Evolutionary conservation across 2,797 vertebrate genomes (phyloP).

Genomic region (Silurus lanzhouensis): DNA sequence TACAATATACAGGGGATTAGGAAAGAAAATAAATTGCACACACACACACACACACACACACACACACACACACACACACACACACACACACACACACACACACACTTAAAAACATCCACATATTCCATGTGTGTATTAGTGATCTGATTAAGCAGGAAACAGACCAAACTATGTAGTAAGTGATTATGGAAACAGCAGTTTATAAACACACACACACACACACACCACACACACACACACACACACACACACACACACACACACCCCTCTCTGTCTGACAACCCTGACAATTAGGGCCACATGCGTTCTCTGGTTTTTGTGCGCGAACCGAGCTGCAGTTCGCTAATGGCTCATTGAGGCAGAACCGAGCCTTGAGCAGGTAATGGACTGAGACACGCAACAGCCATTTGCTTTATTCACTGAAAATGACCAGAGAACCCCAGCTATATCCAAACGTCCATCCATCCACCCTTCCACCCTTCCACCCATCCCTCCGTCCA

Average conservation of each 20-base stretch:
- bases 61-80: not conserved
- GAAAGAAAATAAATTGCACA: not conserved
- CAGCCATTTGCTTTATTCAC: conserved; percentile 63
- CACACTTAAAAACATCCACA: not conserved
- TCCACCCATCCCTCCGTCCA: conserved; percentile 29
- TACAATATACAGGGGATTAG: not conserved
- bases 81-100: not conserved
- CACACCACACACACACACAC: not conserved
- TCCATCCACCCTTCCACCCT: conserved; percentile 22
- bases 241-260: conserved; percentile 27
- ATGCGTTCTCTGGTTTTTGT: conserved; percentile 44
- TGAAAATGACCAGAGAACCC: conserved; percentile 63
- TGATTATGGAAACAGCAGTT: not conserved
- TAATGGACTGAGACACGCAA: conserved; percentile 55
- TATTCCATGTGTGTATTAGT: not conserved
- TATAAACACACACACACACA: not conserved
- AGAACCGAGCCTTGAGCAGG: conserved; percentile 58
- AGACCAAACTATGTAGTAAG: not conserved
- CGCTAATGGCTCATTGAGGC: conserved; percentile 52
- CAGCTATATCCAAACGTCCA: conserved; percentile 33
- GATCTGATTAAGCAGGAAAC: not conserved
- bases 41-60: not conserved
- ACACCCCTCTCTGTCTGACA: conserved; percentile 28
- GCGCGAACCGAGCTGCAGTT: conserved; percentile 44
- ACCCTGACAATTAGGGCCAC: conserved; percentile 52